Evolutionary conservation across 2,113 vertebrate genomes (phyloP), one percentile per base, ranked within the genome.

Genomic region (Phocoena sinus): DNA sequence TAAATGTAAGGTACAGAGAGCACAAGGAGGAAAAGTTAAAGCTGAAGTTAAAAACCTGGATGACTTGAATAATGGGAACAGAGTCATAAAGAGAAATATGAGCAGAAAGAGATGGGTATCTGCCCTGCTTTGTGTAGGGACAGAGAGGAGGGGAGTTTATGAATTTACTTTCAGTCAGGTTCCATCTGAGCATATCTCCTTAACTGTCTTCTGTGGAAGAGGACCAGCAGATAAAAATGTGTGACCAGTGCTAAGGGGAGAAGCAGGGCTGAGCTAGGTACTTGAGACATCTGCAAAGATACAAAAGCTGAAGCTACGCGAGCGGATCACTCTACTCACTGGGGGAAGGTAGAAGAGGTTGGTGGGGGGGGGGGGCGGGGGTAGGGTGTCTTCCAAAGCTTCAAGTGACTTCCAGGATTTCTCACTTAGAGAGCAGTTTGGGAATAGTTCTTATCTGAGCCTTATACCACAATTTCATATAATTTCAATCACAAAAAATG

Each of bases 401-500:
- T 77, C 23, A 44, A 36, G 13, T 80, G 87, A 86, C 31, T 94
- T 73, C 47, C 56, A 91, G 26, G 68, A 56, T 88, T 77, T 84
- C 83, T 96, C 25, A 68, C 86, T 21, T 56, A 81, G 13, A 85
- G 28, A 81, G 44, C 31, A 76, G 47, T 68, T n/a, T 89, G 26
- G 18, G 33, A 89, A 89, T 71, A 41, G 71, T 71, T 73, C 41
- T 67, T 36, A 63, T 62, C 53, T 94, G 31, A 76, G 70, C 47
- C 23, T 68, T 92, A 89, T 0, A 77, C 15, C 38, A 92, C 26
- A 95, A 93, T 83, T 95, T 87, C 28, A 92, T 58, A 38, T 53
- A 94, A 92, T 93, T 86, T 96, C 56, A 93, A 79, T 96, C 63
- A 95, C 36, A 82, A 92, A 53, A 91, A 96, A 58, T 87, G 62